phyloP scores from a whole-genome alignment of 2,113 vertebrate genomes.

The Plecturocebus donacophilus region DNA sequence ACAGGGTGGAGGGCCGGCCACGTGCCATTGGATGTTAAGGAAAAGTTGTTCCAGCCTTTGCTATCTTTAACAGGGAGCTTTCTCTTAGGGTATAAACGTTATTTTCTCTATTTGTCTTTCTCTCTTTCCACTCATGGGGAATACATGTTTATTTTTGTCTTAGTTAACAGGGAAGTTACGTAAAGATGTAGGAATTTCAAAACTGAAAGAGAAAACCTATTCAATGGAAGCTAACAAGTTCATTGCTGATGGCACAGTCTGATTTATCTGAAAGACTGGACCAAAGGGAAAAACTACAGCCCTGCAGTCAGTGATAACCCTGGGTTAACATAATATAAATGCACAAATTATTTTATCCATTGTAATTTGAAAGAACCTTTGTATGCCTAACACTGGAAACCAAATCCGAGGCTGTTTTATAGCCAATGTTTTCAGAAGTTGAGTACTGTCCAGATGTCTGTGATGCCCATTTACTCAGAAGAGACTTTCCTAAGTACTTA shows the following conservation, averaged over 20 bases:
- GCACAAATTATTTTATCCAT: not conserved
- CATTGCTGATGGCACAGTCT: not conserved
- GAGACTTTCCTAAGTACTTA: fast-evolving
- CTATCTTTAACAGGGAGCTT: not conserved
- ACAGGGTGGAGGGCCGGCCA: not conserved
- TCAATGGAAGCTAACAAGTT: not conserved
- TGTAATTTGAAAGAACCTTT: not conserved
- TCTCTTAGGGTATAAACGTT: not conserved
- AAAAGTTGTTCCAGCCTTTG: conserved; percentile 50
- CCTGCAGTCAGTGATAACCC: not conserved
- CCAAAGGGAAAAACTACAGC: not conserved
- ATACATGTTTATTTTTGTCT: conserved; percentile 55
- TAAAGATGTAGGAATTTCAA: conserved; percentile 31
- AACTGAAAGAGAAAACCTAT: not conserved
- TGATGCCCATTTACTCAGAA: fast-evolving
- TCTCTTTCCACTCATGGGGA: conserved; percentile 14
- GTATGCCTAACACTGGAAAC: fast-evolving
- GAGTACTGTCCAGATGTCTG: not conserved
- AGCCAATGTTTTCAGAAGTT: not conserved
- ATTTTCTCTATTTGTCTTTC: not conserved
- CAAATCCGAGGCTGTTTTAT: fast-evolving
- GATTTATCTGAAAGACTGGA: not conserved
- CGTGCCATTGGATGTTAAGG: not conserved
- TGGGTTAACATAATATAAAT: not conserved
- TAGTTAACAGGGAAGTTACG: conserved; percentile 57